These are phyloP conservation scores for chimpanzee (Pan troglodytes) DNA, from an alignment of 2,113 vertebrate species.

Conservation along the genomic window NHGRI_mPanTro3-v2.1_pri NC_072401.2:184647001-184647500, in stretches of 20 bases:
- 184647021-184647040: no score
- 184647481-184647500: constrained; percentile 3
- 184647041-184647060: no score
- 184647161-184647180: no score
- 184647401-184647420: constrained; percentile 26
- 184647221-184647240: not conserved
- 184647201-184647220: not conserved
- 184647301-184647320: not conserved
- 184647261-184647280: not conserved
- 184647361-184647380: not conserved
- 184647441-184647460: not conserved
- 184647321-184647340: not conserved
- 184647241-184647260: not conserved
- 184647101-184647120: no score
- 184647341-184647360: not conserved
- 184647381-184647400: not conserved
- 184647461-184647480: not conserved
- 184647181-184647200: not conserved
- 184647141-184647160: no score
- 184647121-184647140: no score
- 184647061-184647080: no score
- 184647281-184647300: not conserved
- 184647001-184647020: no score
- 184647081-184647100: no score
- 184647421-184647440: not conserved